These are phyloP conservation scores for Stegophylla sp. DNA, from an alignment of 2,888 invertebrate species.

Conservation along the genomic window DNA sequence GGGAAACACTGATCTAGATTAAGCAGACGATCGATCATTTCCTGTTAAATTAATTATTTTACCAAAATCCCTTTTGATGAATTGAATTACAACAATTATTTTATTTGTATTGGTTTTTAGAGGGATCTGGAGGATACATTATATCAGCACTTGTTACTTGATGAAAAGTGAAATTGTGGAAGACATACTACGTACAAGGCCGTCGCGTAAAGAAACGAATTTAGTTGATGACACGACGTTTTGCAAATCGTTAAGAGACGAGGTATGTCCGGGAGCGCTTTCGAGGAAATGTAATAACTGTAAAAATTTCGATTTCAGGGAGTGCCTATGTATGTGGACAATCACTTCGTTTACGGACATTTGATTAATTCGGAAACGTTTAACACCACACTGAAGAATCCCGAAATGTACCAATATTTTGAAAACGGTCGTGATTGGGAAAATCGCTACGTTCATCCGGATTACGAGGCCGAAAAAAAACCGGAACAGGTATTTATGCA, in stretches of 20 bases:
- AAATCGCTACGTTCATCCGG: constrained; percentile 82
- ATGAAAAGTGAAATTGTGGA: constrained; percentile 74
- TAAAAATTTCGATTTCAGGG: constrained; percentile 68
- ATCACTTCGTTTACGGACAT: constrained; percentile 85
- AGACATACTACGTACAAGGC: constrained; percentile 68
- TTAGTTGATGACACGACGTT: constrained; percentile 95
- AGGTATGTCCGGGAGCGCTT: constrained; percentile 64
- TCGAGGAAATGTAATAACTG: neutral
- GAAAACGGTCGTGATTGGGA: constrained; percentile 95
- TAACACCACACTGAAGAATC: constrained; percentile 75
- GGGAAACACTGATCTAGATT: too few relatives aligned
- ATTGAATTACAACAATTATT: constrained; percentile 12
- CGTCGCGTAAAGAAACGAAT: constrained; percentile 70
- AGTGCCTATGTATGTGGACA: constrained; percentile 89
- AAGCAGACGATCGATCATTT: too few relatives aligned
- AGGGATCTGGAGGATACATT: constrained; percentile 97
- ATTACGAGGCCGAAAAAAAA: constrained; percentile 74
- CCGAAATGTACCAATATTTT: constrained; percentile 90
- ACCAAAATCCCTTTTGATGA: too few relatives aligned
- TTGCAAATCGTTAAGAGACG: constrained; percentile 69
- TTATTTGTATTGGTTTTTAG: constrained; percentile 69
- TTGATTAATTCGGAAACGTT: constrained; percentile 85
- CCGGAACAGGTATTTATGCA: constrained; percentile 70
- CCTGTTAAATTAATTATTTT: too few relatives aligned
- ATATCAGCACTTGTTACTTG: constrained; percentile 82